These are phyloP conservation scores for Formica exsecta DNA, from an alignment of 1,140 invertebrate genomes.

Conservation along the genomic window DNA sequence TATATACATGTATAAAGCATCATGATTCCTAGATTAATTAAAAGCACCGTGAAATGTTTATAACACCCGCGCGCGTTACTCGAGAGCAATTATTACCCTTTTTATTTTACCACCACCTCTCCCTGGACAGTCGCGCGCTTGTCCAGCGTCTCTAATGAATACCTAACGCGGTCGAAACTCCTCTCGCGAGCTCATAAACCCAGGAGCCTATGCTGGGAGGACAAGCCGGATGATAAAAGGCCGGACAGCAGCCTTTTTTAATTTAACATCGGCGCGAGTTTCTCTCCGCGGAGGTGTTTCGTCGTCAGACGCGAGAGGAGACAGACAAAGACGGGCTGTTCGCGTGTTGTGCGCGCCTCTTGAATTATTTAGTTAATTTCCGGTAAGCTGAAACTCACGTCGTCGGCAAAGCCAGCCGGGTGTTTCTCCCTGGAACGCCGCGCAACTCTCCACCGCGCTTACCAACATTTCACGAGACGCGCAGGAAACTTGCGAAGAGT, in stretches of 20 bases:
- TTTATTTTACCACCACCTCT: slow-evolving; percentile 49
- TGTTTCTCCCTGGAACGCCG: slow-evolving; percentile 12
- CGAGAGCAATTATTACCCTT: slow-evolving; percentile 65
- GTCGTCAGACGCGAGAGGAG: slow-evolving; percentile 7
- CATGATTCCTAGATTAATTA: slow-evolving; percentile 72
- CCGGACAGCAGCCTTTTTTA: slow-evolving; percentile 61
- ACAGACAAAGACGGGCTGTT: slow-evolving; percentile 35
- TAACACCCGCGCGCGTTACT: slow-evolving; percentile 48
- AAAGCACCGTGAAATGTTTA: slow-evolving; percentile 73
- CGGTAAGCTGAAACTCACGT: slow-evolving; percentile 81
- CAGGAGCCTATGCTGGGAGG: slow-evolving; percentile 9
- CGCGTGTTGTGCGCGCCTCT: slow-evolving; percentile 26
- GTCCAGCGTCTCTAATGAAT: slow-evolving; percentile 71
- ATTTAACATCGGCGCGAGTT: slow-evolving; percentile 53
- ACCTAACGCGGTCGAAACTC: slow-evolving; percentile 69
- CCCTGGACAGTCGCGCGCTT: slow-evolving; percentile 50
- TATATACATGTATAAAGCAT: neutral
- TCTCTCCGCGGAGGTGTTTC: slow-evolving; percentile 34
- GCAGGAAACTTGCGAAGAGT: slow-evolving; percentile 26
- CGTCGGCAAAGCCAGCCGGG: slow-evolving; percentile 52
- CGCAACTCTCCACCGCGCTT: slow-evolving; percentile 33
- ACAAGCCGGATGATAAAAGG: slow-evolving; percentile 65
- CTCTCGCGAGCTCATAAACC: slow-evolving; percentile 70
- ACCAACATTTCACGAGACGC: slow-evolving; percentile 60
- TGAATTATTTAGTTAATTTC: slow-evolving; percentile 86